phyloP scores from a whole-genome alignment of 1,140 invertebrate species.

The Geopemphigus sp. region DNA sequence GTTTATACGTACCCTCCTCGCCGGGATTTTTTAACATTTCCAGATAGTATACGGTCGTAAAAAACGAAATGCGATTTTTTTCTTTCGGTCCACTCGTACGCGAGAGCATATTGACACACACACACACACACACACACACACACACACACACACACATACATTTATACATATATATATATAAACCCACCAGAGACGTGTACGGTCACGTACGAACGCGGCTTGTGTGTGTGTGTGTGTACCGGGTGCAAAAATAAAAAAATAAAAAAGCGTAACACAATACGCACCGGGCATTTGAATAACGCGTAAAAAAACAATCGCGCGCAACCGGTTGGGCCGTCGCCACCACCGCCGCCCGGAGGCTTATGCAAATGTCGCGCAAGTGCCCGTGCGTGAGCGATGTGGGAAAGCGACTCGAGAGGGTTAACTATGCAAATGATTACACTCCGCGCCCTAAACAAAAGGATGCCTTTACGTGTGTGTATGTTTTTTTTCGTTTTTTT shows the following conservation, averaged over 20 bases:
- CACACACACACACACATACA: too few species aligned
- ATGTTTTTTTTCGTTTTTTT: conserved; percentile 37
- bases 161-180: too few species aligned
- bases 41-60: conserved; percentile 26
- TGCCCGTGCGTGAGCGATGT: conserved; percentile 9
- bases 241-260: conserved; percentile 40
- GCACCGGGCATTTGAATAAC: conserved; percentile 40
- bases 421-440: conserved; percentile 46
- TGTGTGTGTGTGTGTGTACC: not conserved
- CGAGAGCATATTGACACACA: too few species aligned
- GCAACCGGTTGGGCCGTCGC: conserved; percentile 21
- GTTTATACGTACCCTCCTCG: not conserved
- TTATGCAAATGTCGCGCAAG: conserved; percentile 29
- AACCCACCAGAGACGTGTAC: too few species aligned
- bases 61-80: conserved; percentile 35
- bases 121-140: too few species aligned
- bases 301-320: conserved; percentile 38
- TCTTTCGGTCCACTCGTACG: conserved; percentile 37
- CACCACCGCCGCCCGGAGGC: conserved; percentile 14
- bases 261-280: too few species aligned
- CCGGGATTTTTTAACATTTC: not conserved
- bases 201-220: conserved; percentile 37
- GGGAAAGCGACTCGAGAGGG: conserved; percentile 44
- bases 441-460: conserved; percentile 25
- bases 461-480: conserved; percentile 45